Conservation (phyloP, 2,888 invertebrate genomes). For the Stenoptilia bipunctidactyla region DNA sequence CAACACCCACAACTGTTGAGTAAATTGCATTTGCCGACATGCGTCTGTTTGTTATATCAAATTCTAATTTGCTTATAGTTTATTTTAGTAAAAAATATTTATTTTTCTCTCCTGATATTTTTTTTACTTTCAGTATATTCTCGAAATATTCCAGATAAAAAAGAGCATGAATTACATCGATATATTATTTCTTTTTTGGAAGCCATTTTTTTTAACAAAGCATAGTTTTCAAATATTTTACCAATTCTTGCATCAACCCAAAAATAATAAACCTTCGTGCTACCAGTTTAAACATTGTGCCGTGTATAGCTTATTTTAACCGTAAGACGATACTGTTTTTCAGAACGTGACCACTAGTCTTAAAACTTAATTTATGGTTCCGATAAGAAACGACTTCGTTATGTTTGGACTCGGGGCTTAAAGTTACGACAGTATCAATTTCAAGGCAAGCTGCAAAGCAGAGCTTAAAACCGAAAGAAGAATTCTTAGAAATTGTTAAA, state of each 20-base stretch:
- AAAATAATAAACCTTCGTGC: too few relatives aligned
- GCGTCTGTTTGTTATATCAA: conserved; percentile 61
- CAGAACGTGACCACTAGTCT: conserved; percentile 37
- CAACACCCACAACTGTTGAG: conserved; percentile 60
- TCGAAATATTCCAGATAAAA: too few relatives aligned
- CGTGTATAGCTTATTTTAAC: too few relatives aligned
- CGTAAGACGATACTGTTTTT: conserved; percentile 41
- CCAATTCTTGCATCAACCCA: too few relatives aligned
- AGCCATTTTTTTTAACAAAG: too few relatives aligned
- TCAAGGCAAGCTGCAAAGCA: conserved; percentile 16
- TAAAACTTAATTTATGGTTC: conserved; percentile 39
- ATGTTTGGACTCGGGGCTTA: conserved; percentile 22
- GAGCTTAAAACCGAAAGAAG: neutral
- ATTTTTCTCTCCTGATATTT: too few relatives aligned
- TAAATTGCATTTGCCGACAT: conserved; percentile 60
- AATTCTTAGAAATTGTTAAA: neutral
- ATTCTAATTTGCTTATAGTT: conserved; percentile 54
- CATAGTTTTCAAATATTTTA: too few relatives aligned
- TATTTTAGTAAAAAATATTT: too few relatives aligned
- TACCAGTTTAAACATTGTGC: too few relatives aligned
- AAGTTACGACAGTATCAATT: conserved; percentile 21
- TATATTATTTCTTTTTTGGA: too few relatives aligned
- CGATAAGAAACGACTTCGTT: conserved; percentile 16
- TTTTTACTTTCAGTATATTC: too few relatives aligned
- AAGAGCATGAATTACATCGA: too few relatives aligned